These are phyloP conservation scores for Cephalotes varians DNA, from an alignment of 2,888 invertebrate genomes.

Conservation along the genomic window DNA sequence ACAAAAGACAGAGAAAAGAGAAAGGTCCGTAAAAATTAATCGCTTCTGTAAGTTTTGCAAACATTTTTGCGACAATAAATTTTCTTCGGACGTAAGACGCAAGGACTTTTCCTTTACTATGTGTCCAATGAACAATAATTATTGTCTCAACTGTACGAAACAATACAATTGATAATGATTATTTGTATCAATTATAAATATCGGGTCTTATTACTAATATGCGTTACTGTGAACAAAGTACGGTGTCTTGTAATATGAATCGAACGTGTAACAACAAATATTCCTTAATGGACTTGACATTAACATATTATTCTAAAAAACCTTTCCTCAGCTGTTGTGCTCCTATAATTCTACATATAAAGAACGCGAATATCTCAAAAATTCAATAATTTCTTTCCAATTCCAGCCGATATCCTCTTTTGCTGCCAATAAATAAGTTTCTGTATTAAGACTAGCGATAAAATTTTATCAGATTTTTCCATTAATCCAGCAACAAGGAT, in stretches of 20 bases:
- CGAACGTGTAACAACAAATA: not conserved
- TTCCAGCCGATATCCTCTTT: not conserved
- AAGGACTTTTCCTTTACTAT: not conserved
- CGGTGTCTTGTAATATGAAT: not conserved
- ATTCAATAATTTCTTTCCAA: constrained; percentile 2
- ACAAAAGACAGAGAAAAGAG: not conserved
- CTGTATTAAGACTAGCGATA: not conserved
- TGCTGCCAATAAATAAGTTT: not conserved
- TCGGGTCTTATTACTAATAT: not conserved
- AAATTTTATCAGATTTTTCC: not conserved
- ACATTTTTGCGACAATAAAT: constrained; percentile 2
- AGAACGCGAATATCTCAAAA: not conserved
- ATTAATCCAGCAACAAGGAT: not conserved
- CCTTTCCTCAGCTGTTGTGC: too few species aligned
- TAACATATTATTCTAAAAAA: not conserved
- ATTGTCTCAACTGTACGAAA: not conserved
- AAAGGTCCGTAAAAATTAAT: not conserved
- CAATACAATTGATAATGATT: not conserved
- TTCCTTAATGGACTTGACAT: constrained; percentile 5
- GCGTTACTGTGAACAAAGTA: constrained; percentile 11
- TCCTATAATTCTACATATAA: not conserved
- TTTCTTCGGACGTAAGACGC: not conserved
- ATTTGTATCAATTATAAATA: constrained; percentile 41
- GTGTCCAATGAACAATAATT: constrained; percentile 39
- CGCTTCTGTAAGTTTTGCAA: not conserved